Conservation (phyloP, 2,888 invertebrate genomes). For the Noctuana brunneofusca region DNA sequence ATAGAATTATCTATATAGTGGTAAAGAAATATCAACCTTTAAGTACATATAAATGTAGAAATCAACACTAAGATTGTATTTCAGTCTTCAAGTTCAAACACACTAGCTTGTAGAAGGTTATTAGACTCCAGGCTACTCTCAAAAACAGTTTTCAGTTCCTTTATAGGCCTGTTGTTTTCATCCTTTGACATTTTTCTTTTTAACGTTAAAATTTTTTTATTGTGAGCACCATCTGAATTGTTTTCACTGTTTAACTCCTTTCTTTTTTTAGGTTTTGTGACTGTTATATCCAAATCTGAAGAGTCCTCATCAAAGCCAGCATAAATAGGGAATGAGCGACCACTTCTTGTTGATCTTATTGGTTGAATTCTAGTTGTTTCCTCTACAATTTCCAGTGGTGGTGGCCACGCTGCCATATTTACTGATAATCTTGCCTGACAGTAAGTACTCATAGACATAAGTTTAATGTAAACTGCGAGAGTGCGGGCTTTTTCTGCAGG, state of each 20-base stretch:
- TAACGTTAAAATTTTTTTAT: conserved; percentile 65
- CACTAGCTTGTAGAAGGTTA: conserved; percentile 30
- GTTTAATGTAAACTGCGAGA: conserved; percentile 70
- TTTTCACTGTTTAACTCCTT: conserved; percentile 65
- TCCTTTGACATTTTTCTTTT: conserved; percentile 71
- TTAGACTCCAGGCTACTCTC: conserved; percentile 33
- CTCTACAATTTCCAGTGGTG: conserved; percentile 72
- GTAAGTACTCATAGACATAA: conserved; percentile 73
- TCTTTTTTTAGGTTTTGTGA: conserved; percentile 68
- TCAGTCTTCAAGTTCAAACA: conserved; percentile 36
- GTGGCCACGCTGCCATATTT: conserved; percentile 69
- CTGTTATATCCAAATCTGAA: conserved; percentile 68
- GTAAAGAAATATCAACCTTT: background rate
- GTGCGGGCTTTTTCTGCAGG: conserved; percentile 70
- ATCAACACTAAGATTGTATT: background rate
- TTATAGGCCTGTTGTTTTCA: conserved; percentile 58
- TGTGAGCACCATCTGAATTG: conserved; percentile 54
- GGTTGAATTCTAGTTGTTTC: conserved; percentile 66
- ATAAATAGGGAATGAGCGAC: conserved; percentile 70
- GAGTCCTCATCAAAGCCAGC: conserved; percentile 75
- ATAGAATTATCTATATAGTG: too few species aligned
- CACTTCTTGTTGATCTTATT: conserved; percentile 70
- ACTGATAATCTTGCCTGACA: conserved; percentile 66
- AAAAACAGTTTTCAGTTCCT: conserved; percentile 55
- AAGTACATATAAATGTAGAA: background rate